Base-by-base conservation (phyloP, 2,113 vertebrate genomes). In the Falcunculus frontatus region DNA sequence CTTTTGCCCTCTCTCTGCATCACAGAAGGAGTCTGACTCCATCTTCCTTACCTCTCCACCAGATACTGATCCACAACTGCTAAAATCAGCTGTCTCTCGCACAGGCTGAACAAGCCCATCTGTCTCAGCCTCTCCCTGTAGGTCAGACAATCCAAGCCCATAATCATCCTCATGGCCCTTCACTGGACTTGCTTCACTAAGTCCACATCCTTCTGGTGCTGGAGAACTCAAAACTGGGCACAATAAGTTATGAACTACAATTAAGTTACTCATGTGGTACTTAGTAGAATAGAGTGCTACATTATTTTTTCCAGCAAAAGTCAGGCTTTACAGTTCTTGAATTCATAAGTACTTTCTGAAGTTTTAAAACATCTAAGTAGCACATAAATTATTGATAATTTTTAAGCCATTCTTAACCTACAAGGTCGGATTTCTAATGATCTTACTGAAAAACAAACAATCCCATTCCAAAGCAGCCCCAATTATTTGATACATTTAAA, bases 381-480 rank as follows among this genome's bases (percentile, higher is more conserved):
- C 9, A 74, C 33, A 47, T 1, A 70, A 46, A 42, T 49, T 29
- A 79, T 6, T 83, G 20, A 18, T n/a, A n/a, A 26, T 73, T 72
- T 90, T 62, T 7, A 84, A 87, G 17, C 21, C 63, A 63, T 50
- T 84, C 29, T 86, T 86, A 80, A 80, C 4, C 19, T 63, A 42
- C 14, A 42, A 42, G 12, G 33, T 23, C 32, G 11, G 33, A 69
- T 73, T 88, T 76, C 55, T 67, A 83, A 69, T 12, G 12, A 80
- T 8, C 4, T 79, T 44, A 67, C 14, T 35, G 33, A 72, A 72
- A 93, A 89, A 9, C 13, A 80, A 93, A 63, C 5, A 87, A 73
- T 35, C 11, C 27, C 3, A 1, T 22, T 55, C n/a, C 20, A 76
- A 37, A 79, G 22, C 0, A 0, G 13, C 4, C 44, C 16, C 2